Conservation (phyloP, 2,113 vertebrate species). For the Centropus unirufus region DNA sequence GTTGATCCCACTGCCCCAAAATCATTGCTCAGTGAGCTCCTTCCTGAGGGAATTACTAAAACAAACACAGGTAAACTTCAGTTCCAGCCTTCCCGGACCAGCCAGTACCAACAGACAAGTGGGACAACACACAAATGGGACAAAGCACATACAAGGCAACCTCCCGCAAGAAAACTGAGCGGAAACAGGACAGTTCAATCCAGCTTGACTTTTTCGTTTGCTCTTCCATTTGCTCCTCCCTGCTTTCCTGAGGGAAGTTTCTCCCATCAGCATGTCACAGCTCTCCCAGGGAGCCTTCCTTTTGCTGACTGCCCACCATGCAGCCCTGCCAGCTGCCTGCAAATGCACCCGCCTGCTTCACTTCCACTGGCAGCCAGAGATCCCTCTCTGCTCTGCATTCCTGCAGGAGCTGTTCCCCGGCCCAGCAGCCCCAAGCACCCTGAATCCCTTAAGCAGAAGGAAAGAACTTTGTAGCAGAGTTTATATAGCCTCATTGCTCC, state of each 20-base stretch:
- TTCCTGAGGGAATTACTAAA: neutral
- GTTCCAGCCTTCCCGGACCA: neutral
- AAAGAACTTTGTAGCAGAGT: neutral
- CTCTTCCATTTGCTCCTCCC: neutral
- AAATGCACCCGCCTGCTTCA: neutral
- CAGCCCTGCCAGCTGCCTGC: neutral
- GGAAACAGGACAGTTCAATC: neutral
- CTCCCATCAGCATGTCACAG: neutral
- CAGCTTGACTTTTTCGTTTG: neutral
- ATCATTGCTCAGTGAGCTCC: neutral
- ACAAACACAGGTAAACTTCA: neutral
- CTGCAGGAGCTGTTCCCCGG: neutral
- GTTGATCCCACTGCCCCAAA: neutral
- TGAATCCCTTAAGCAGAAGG: neutral
- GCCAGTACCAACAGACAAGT: accelerated
- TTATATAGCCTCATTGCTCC: neutral
- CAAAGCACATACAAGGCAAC: neutral
- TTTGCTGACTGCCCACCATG: neutral
- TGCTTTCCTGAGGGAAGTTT: neutral
- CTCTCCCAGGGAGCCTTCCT: neutral
- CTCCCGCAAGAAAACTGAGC: neutral
- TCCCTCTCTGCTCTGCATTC: neutral
- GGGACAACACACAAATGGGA: neutral
- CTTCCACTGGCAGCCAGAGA: neutral
- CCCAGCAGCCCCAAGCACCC: neutral